Conservation (phyloP, 2,797 vertebrate genomes). For the Danio albolineatus region DNA sequence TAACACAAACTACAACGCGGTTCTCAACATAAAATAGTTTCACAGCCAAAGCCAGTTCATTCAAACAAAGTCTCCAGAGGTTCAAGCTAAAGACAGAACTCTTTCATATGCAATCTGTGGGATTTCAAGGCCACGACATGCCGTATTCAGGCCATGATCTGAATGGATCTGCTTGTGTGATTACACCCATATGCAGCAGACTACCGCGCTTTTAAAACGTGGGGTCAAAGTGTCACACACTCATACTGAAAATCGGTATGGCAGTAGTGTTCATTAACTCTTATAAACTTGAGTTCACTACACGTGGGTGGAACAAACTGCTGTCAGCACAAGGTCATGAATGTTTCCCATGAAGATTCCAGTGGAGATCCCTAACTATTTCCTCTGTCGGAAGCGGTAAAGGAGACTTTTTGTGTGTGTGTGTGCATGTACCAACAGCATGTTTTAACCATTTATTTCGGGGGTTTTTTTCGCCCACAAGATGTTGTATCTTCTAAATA, state of each 20-base stretch:
- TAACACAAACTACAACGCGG: not conserved
- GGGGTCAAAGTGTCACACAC: conserved; percentile 67
- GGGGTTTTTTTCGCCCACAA: conserved; percentile 61
- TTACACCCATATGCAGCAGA: conserved; percentile 65
- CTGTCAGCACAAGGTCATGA: conserved; percentile 68
- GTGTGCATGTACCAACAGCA: conserved; percentile 59
- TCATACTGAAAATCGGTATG: conserved; percentile 57
- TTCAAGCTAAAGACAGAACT: not conserved
- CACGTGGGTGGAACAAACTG: conserved; percentile 64
- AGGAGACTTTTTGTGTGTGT: conserved; percentile 48
- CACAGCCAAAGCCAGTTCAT: conserved; percentile 42
- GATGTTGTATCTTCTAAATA: conserved; percentile 63
- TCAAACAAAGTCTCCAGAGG: not conserved
- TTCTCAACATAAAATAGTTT: not conserved
- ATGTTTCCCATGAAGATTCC: conserved; percentile 65
- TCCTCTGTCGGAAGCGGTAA: conserved; percentile 73
- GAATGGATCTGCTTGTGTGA: conserved; percentile 66
- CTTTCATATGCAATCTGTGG: conserved; percentile 15
- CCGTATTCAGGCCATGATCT: conserved; percentile 36
- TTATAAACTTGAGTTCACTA: conserved; percentile 67
- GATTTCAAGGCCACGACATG: conserved; percentile 39
- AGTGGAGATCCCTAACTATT: conserved; percentile 54
- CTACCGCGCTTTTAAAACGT: conserved; percentile 59
- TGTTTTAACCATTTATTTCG: conserved; percentile 65
- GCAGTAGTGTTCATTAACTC: conserved; percentile 71